These are phyloP conservation scores for Chrysopa pallens DNA, from an alignment of 1,140 invertebrate genomes.

Conservation along the genomic window DNA sequence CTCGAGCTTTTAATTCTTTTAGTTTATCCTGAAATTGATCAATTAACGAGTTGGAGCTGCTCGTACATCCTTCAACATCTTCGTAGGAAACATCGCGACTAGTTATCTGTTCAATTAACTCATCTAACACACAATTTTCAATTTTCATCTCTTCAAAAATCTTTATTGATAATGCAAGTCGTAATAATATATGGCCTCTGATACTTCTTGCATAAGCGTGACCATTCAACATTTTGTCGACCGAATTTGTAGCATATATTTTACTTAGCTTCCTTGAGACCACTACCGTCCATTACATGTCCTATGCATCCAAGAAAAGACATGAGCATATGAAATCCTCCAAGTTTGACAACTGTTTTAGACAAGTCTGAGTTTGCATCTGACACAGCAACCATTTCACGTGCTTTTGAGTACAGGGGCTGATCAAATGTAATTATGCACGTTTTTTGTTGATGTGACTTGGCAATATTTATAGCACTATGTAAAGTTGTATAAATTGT, in stretches of 20 bases:
- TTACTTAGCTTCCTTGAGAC: constrained; percentile 16
- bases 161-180: constrained; percentile 9
- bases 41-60: constrained; percentile 4
- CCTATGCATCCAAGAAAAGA: constrained; percentile 21
- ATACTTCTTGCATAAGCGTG: constrained; percentile 22
- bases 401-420: constrained; percentile 16
- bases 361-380: constrained; percentile 3
- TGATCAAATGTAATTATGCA: constrained; percentile 19
- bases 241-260: constrained; percentile 15
- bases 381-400: constrained; percentile 7
- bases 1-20: constrained; percentile 3
- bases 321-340: constrained; percentile 20
- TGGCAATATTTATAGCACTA: constrained; percentile 3
- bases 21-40: constrained; percentile 8
- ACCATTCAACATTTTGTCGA: constrained; percentile 20
- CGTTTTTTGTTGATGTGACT: constrained; percentile 8
- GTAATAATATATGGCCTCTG: constrained; percentile 19
- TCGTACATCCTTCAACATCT: constrained; percentile 9
- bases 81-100: constrained; percentile 6
- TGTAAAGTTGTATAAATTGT: constrained; percentile 8
- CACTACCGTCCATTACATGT: constrained; percentile 19
- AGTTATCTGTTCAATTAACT: constrained; percentile 1
- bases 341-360: constrained; percentile 10
- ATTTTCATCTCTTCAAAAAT: constrained; percentile 3
- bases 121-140: neutral